phyloP scores from a whole-genome alignment of 2,888 invertebrate species.

The Brassicogethes aeneus region DNA sequence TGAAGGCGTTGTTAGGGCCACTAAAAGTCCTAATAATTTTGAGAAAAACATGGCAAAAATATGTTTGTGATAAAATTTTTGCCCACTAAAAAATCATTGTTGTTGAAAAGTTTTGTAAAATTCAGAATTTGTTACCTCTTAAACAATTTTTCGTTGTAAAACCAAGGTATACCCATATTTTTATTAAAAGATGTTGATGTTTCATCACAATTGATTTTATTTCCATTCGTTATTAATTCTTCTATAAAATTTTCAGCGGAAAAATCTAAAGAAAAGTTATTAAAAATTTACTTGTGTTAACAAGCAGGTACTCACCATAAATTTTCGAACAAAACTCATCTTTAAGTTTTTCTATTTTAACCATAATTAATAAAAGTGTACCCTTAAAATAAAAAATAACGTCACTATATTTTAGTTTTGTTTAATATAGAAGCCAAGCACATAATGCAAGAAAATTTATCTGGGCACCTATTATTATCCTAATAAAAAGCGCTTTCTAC shows the following conservation, averaged over 20 bases:
- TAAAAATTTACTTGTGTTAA: too few species aligned
- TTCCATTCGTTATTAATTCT: slow-evolving; percentile 39
- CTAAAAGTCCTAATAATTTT: slow-evolving; percentile 68
- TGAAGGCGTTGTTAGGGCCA: slow-evolving; percentile 65
- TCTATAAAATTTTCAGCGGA: slow-evolving; percentile 15
- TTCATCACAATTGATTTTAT: slow-evolving; percentile 44
- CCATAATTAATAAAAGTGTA: too few species aligned
- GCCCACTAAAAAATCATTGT: slow-evolving; percentile 53
- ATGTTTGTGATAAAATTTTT: slow-evolving; percentile 60
- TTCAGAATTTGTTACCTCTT: slow-evolving; percentile 50
- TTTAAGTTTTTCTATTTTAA: too few species aligned
- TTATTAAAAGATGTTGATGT: slow-evolving; percentile 35
- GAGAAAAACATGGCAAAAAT: slow-evolving; percentile 59
- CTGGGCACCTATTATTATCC: too few species aligned
- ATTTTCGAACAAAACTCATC: too few species aligned
- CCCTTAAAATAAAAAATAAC: too few species aligned
- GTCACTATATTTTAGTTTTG: too few species aligned
- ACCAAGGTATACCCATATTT: slow-evolving; percentile 49
- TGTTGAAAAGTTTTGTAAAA: not conserved
- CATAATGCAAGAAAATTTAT: too few species aligned
- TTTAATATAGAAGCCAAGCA: too few species aligned
- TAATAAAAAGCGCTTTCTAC: too few species aligned
- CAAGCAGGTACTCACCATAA: too few species aligned
- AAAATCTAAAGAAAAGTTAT: slow-evolving; percentile 15
- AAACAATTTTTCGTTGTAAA: slow-evolving; percentile 58